phyloP scores from a whole-genome alignment of 2,888 invertebrate genomes.

The Yponomeuta sedellus region DNA sequence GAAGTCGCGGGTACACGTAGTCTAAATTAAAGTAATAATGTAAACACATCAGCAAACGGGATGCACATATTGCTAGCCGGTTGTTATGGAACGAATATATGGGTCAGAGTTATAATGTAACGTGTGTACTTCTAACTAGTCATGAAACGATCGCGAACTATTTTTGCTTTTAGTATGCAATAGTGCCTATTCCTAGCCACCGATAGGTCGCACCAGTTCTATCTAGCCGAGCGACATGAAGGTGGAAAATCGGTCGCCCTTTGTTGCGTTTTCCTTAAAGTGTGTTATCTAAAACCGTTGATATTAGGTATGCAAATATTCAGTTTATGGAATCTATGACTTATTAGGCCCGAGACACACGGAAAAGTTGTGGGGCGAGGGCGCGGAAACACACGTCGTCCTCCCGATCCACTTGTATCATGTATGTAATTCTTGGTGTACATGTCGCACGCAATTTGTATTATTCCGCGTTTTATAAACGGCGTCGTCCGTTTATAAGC shows the following conservation, averaged over 20 bases:
- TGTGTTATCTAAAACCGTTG: background rate
- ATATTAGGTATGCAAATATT: background rate
- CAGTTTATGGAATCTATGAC: no score
- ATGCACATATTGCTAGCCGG: background rate
- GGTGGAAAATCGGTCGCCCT: background rate
- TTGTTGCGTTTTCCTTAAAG: background rate
- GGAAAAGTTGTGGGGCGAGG: no score
- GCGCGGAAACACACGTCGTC: no score
- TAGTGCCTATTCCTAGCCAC: background rate
- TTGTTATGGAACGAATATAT: background rate
- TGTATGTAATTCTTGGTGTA: no score
- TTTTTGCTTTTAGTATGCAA: slow-evolving; percentile 5
- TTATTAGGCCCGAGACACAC: no score
- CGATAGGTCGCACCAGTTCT: background rate
- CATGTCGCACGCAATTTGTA: no score
- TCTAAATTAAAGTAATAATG: background rate
- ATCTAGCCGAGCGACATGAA: background rate
- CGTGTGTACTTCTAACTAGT: slow-evolving; percentile 4
- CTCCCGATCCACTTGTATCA: no score
- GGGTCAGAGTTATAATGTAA: slow-evolving; percentile 4
- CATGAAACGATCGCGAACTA: slow-evolving; percentile 8
- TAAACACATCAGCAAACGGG: background rate
- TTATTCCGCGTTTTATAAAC: no score
- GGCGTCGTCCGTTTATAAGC: no score
- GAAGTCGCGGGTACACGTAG: background rate